A percentile compares a stretch with the other conserved stretches of the same genome.
These are phyloP conservation scores for Eremobia ochroleuca DNA, from an alignment of 2,888 invertebrate species.

Conservation along the genomic window DNA sequence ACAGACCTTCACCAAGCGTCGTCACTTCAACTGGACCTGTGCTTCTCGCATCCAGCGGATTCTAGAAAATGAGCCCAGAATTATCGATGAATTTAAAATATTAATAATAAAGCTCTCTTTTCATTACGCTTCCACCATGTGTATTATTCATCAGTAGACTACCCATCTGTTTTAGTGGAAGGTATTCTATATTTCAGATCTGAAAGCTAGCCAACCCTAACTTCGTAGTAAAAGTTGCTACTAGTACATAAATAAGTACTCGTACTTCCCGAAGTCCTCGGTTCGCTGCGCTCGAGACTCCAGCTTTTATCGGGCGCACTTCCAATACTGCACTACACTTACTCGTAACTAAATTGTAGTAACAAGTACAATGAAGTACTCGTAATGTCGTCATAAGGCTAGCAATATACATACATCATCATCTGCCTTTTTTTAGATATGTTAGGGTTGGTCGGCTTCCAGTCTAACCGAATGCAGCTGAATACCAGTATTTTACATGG, in stretches of 20 bases:
- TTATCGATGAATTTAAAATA: not conserved
- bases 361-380: conserved; percentile 11
- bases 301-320: conserved; percentile 10
- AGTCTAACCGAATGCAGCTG: not conserved
- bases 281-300: conserved; percentile 15
- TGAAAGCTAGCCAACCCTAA: not conserved
- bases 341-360: conserved; percentile 26
- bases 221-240: not conserved
- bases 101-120: not conserved
- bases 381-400: not conserved
- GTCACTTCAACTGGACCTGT: not conserved
- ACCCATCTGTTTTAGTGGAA: not conserved
- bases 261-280: not conserved
- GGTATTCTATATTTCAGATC: not conserved
- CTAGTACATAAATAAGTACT: conserved; percentile 13
- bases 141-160: not conserved
- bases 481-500: not conserved
- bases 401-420: not conserved
- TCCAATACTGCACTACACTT: conserved; percentile 30
- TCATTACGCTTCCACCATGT: not conserved
- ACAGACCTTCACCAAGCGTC: not conserved
- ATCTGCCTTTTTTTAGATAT: not conserved
- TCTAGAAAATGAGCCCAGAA: not conserved
- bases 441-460: not conserved
- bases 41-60: not conserved